phyloP scores from a whole-genome alignment of 2,797 vertebrate genomes.

The Acanthurus leucopareius region DNA sequence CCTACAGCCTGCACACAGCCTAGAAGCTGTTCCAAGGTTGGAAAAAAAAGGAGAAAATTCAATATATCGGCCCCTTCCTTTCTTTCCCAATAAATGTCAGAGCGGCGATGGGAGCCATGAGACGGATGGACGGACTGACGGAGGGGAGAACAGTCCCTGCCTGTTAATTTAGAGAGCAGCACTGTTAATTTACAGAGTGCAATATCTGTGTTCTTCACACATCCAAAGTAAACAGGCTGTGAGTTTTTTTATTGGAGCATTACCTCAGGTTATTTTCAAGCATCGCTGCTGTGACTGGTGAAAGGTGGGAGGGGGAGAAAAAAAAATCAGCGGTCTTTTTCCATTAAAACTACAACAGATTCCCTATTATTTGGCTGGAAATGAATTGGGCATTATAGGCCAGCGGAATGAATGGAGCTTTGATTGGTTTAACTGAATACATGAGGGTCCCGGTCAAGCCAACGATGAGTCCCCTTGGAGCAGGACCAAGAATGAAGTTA shows the following conservation, averaged over 20 bases:
- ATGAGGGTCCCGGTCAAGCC: constrained; percentile 65
- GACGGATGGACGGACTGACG: neutral
- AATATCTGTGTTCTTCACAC: constrained; percentile 65
- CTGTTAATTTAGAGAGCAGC: constrained; percentile 64
- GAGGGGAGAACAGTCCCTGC: constrained; percentile 56
- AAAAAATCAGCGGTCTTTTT: constrained; percentile 24
- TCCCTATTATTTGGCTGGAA: constrained; percentile 71
- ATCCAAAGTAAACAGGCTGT: constrained; percentile 73
- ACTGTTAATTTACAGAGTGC: constrained; percentile 61
- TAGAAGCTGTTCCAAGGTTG: constrained; percentile 62
- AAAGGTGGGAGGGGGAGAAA: neutral
- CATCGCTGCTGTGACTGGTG: constrained; percentile 11
- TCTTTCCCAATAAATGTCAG: constrained; percentile 69
- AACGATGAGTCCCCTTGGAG: constrained; percentile 60
- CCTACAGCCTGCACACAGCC: constrained; percentile 16
- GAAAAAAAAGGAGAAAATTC: constrained; percentile 57
- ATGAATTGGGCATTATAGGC: constrained; percentile 69
- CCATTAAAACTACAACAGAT: constrained; percentile 72
- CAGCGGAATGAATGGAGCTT: constrained; percentile 74
- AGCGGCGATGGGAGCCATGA: constrained; percentile 29
- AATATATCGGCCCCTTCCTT: constrained; percentile 63
- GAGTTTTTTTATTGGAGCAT: constrained; percentile 62
- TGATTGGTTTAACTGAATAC: constrained; percentile 75
- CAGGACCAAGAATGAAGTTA: constrained; percentile 70
- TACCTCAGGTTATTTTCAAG: constrained; percentile 52